Percentiles rank a stretch among this genome's conserved stretches.
Evolutionary conservation across 2,113 vertebrate species (phyloP).

Genomic region (Microcebus tavaratra): DNA sequence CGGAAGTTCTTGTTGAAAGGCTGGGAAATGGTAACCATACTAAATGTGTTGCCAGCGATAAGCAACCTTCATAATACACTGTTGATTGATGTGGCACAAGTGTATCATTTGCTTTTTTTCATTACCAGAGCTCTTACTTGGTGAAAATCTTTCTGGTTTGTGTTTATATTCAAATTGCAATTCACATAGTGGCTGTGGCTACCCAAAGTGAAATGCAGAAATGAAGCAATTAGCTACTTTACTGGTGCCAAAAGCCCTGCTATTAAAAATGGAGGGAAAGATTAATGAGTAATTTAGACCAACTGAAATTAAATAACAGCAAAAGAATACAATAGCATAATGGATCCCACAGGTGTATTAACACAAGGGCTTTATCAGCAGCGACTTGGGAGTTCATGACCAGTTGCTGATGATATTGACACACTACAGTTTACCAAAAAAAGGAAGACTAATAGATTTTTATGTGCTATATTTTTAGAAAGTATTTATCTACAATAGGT

Average conservation of each 20-base stretch:
- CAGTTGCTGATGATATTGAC: neutral
- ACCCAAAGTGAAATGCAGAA: constrained; percentile 50
- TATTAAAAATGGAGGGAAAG: constrained; percentile 51
- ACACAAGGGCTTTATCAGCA: neutral
- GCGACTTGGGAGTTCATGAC: neutral
- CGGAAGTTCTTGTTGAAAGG: neutral
- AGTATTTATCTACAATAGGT: neutral
- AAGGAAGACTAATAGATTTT: neutral
- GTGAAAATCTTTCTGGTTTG: constrained; percentile 38
- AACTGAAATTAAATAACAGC: constrained; percentile 62
- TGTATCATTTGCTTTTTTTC: constrained; percentile 2
- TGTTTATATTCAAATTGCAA: constrained; percentile 34
- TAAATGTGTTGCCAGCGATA: neutral
- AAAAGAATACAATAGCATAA: constrained; percentile 26
- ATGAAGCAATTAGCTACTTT: constrained; percentile 54
- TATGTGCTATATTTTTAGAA: neutral
- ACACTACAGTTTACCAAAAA: neutral
- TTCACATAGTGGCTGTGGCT: neutral
- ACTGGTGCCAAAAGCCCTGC: constrained; percentile 23
- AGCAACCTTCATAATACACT: neutral
- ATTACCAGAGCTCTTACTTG: neutral
- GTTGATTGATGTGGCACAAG: neutral
- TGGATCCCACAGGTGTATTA: constrained; percentile 7
- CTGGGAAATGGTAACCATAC: neutral
- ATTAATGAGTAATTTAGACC: constrained; percentile 59